phyloP scores from a whole-genome alignment of 2,113 vertebrate species.

The Phrynocephalus versicolor region DNA sequence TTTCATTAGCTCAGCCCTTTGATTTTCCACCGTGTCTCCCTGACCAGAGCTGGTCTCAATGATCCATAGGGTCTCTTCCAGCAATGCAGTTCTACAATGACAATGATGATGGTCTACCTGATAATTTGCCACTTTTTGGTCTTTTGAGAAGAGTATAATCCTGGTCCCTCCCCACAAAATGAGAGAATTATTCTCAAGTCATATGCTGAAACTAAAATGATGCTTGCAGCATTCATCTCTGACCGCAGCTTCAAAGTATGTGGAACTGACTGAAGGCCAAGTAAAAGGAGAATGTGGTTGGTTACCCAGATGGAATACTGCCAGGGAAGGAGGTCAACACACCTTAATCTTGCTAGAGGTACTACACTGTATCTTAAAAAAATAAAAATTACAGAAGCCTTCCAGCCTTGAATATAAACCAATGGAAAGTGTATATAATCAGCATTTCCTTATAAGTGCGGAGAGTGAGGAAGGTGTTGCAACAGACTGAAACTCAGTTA shows the following conservation, averaged over 20 bases:
- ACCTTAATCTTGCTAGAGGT: slow-evolving; percentile 5
- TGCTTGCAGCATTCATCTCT: slow-evolving; percentile 11
- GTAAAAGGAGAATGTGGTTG: not conserved
- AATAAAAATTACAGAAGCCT: not conserved
- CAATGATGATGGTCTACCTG: no score
- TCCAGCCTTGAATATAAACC: not conserved
- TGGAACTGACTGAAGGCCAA: slow-evolving; percentile 1
- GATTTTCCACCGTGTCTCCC: no score
- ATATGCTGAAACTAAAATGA: slow-evolving; percentile 5
- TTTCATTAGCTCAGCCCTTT: no score
- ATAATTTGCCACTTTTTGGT: not conserved
- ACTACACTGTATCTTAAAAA: not conserved
- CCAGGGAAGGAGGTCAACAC: slow-evolving; percentile 6
- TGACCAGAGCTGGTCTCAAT: no score
- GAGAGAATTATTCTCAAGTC: slow-evolving; percentile 6
- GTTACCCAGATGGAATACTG: slow-evolving; percentile 20
- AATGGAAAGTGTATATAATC: not conserved
- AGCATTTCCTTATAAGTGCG: not conserved
- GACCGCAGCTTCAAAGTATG: slow-evolving; percentile 27
- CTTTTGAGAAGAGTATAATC: not conserved
- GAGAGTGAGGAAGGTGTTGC: not conserved
- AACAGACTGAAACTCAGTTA: slow-evolving; percentile 24
- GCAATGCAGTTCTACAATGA: no score
- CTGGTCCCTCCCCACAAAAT: not conserved
- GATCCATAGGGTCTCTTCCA: no score